phyloP scores from a whole-genome alignment of 2,113 vertebrate genomes.

The Passer montanus region DNA sequence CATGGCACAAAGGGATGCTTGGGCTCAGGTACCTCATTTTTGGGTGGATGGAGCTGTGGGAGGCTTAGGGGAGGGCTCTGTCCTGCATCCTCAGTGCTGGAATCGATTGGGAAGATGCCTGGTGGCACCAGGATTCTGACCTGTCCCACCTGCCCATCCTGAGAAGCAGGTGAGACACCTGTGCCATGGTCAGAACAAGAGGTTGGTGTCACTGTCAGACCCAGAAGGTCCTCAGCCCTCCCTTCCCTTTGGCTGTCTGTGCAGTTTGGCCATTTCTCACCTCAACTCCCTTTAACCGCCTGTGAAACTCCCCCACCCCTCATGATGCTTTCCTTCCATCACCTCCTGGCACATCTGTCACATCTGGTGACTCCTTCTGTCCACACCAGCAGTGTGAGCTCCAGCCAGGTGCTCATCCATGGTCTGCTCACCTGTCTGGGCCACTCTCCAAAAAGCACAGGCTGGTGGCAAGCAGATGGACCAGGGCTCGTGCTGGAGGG shows the following conservation, averaged over 20 bases:
- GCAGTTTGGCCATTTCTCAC: not conserved
- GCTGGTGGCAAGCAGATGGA: not conserved
- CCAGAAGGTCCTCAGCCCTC: not conserved
- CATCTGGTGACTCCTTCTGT: not conserved
- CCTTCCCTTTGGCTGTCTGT: not conserved
- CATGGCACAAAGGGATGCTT: not conserved
- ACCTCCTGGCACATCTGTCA: not conserved
- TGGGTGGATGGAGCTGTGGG: not conserved
- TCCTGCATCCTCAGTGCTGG: not conserved
- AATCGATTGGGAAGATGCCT: not conserved
- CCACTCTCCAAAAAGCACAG: not conserved
- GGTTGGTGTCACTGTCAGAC: not conserved
- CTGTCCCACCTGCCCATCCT: not conserved
- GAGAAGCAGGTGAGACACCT: not conserved
- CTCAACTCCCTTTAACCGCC: not conserved
- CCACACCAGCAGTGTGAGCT: not conserved
- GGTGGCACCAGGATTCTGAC: not conserved
- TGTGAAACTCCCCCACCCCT: not conserved
- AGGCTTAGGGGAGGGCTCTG: not conserved
- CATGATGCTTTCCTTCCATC: not conserved
- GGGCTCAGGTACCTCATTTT: not conserved
- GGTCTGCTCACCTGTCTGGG: not conserved
- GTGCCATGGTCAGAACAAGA: not conserved
- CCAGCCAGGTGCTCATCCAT: not conserved
- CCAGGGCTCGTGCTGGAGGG: not conserved